Conservation (phyloP, 2,888 invertebrate species). For the Saturnia japonica region DNA sequence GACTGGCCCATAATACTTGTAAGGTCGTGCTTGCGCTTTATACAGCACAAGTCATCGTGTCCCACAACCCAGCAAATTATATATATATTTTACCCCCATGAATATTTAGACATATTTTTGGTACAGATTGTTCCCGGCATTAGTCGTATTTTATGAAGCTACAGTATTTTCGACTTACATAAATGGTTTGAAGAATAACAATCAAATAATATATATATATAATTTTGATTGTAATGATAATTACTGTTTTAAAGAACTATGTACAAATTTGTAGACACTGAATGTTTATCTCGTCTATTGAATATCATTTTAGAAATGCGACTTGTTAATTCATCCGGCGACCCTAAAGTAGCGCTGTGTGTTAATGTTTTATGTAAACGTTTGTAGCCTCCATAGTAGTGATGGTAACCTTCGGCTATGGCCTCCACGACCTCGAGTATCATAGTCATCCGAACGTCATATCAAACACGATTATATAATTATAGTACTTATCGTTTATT, state of each 20-base stretch:
- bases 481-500: background rate
- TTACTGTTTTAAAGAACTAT: background rate
- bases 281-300: conserved; percentile 2
- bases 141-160: background rate
- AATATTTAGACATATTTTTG: too few relatives aligned
- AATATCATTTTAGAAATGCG: conserved; percentile 5
- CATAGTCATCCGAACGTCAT: conserved; percentile 4
- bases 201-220: background rate
- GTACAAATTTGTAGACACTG: background rate
- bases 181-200: background rate
- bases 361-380: conserved; percentile 1
- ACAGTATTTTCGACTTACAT: background rate
- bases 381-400: conserved; percentile 11
- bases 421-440: conserved; percentile 7
- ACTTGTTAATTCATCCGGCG: conserved; percentile 8
- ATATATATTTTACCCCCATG: too few relatives aligned
- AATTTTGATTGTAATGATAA: background rate
- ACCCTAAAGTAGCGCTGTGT: conserved; percentile 7
- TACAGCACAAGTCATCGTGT: too few relatives aligned
- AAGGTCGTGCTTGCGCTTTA: too few relatives aligned
- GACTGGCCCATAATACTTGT: too few relatives aligned
- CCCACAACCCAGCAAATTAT: too few relatives aligned
- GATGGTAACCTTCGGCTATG: conserved; percentile 7
- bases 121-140: too few relatives aligned
- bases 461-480: background rate